Conservation (phyloP, 2,797 vertebrate species). For the Enteromius mattozi region DNA sequence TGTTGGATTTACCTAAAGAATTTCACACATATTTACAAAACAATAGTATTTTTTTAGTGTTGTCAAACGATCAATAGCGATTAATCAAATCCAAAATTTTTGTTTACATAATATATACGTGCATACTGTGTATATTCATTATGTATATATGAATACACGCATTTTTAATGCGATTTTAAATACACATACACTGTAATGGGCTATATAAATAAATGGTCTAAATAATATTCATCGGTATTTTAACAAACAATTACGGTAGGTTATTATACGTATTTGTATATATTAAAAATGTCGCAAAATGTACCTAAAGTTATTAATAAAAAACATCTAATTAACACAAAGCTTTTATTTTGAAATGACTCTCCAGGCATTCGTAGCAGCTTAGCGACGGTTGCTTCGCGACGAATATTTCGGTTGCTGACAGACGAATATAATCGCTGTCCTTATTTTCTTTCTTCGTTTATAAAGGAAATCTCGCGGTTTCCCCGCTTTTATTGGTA, state of each 20-base stretch:
- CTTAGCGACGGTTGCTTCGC: not conserved
- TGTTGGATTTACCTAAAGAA: too few relatives aligned
- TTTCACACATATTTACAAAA: too few relatives aligned
- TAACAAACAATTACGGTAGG: not conserved
- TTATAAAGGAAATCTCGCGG: not conserved
- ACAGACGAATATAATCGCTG: not conserved
- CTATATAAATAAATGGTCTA: not conserved
- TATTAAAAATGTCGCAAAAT: not conserved
- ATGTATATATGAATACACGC: not conserved
- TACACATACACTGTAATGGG: not conserved
- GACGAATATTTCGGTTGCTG: not conserved
- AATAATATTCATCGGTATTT: too few relatives aligned
- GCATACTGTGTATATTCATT: not conserved
- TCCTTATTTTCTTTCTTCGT: not conserved
- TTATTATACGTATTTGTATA: not conserved
- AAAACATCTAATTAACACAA: not conserved
- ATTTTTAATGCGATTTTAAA: too few relatives aligned
- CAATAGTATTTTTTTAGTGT: too few relatives aligned
- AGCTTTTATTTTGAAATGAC: conserved; percentile 41
- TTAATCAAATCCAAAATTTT: too few relatives aligned
- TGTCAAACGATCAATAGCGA: too few relatives aligned
- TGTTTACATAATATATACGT: too few relatives aligned
- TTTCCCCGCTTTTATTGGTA: not conserved
- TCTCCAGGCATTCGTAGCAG: too few relatives aligned
- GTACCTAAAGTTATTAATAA: too few relatives aligned